Conservation (phyloP, 2,797 vertebrate genomes). For the Podarcis lilfordi region DNA sequence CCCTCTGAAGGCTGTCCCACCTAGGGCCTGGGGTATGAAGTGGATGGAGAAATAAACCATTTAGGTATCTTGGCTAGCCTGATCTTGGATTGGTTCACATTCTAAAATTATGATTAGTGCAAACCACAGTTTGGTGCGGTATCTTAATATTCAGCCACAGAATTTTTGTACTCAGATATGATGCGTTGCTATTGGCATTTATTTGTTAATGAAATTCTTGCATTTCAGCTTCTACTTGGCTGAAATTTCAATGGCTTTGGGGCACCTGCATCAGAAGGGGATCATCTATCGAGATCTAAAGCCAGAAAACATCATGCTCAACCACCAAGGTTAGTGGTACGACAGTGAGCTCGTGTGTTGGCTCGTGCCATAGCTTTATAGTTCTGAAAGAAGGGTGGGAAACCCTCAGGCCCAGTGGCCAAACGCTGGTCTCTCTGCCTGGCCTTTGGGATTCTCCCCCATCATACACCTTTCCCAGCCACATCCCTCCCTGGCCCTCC, state of each 20-base stretch:
- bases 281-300: constrained; percentile 99
- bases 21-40: background rate
- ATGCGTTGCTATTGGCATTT: constrained; percentile 51
- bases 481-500: too few relatives aligned
- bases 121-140: background rate
- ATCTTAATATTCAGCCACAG: too few relatives aligned
- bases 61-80: background rate
- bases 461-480: too few relatives aligned
- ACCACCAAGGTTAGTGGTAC: constrained; percentile 87
- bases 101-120: background rate
- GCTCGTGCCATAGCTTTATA: background rate
- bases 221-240: constrained; percentile 96
- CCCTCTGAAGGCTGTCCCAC: too few relatives aligned
- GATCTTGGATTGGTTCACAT: background rate
- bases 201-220: constrained; percentile 69
- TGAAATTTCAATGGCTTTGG: constrained; percentile 99
- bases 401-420: too few relatives aligned
- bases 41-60: background rate
- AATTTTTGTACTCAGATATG: background rate
- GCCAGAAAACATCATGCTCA: constrained; percentile 99
- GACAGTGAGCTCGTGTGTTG: background rate
- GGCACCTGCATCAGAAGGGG: constrained; percentile 98
- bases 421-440: too few relatives aligned
- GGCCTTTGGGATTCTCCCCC: too few relatives aligned
- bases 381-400: background rate